These are phyloP conservation scores for Drosophila persimilis DNA, from an alignment of 1,140 invertebrate species.

Conservation along the genomic window DNA sequence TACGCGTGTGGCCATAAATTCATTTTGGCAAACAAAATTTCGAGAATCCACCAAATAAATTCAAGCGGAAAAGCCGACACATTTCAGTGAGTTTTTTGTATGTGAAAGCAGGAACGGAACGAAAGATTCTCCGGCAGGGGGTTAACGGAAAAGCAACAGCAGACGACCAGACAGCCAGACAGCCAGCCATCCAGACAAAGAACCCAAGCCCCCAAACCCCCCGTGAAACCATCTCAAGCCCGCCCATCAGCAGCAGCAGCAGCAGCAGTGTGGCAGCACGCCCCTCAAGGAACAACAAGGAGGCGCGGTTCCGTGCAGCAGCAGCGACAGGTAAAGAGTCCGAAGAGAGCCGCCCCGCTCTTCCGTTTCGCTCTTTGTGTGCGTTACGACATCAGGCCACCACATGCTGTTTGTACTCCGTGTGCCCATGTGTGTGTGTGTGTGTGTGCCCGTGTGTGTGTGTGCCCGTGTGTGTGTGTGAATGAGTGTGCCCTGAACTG, in stretches of 20 bases:
- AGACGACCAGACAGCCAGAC: not conserved
- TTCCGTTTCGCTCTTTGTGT: slow-evolving; percentile 21
- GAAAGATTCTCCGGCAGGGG: slow-evolving; percentile 10
- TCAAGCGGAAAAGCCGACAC: slow-evolving; percentile 34
- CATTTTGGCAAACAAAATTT: slow-evolving; percentile 43
- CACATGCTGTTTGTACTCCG: slow-evolving; percentile 34
- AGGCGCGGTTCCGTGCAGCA: slow-evolving; percentile 63
- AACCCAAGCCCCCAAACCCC: not conserved
- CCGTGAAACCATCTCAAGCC: not conserved
- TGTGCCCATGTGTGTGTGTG: slow-evolving; percentile 4
- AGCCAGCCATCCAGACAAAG: not conserved
- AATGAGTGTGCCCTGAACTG: slow-evolving; percentile 19
- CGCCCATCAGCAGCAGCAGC: no score
- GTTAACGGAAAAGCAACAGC: slow-evolving; percentile 29
- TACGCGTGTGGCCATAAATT: slow-evolving; percentile 77
- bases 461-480: slow-evolving; percentile 9
- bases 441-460: not conserved
- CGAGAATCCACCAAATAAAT: slow-evolving; percentile 10
- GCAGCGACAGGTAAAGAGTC: slow-evolving; percentile 52
- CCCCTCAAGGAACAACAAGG: slow-evolving; percentile 46
- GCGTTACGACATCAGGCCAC: slow-evolving; percentile 72
- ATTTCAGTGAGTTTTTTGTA: slow-evolving; percentile 9
- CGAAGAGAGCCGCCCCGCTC: slow-evolving; percentile 18
- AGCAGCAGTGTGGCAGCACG: not conserved
- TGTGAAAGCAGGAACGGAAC: slow-evolving; percentile 1